These are phyloP conservation scores for Urocolius indicus DNA, from an alignment of 2,113 vertebrate genomes.

Conservation along the genomic window DNA sequence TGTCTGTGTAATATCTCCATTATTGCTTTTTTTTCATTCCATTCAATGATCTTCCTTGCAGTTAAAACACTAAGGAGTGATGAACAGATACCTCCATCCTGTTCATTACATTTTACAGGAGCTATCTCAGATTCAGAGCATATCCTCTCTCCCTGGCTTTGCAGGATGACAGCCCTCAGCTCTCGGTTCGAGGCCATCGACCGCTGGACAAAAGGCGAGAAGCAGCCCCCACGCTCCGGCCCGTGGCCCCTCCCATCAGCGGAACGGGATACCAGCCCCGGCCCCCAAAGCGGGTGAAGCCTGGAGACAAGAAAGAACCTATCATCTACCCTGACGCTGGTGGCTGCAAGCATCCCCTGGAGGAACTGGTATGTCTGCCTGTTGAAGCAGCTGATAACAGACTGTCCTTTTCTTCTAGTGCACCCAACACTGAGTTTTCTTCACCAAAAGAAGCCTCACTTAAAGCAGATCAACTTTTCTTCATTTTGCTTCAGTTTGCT, in stretches of 20 bases:
- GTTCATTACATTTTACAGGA: neutral
- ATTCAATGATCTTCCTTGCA: neutral
- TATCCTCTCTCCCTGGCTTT: neutral
- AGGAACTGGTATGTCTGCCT: conserved; percentile 75
- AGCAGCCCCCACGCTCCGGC: conserved; percentile 10
- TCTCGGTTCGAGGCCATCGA: conserved; percentile 77
- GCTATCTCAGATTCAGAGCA: neutral
- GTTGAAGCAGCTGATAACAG: neutral
- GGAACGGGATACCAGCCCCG: conserved; percentile 76
- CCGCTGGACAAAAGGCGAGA: conserved; percentile 56
- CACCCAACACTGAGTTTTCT: neutral
- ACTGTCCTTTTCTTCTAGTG: neutral
- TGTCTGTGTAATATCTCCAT: neutral
- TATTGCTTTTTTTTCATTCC: neutral
- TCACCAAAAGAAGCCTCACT: neutral
- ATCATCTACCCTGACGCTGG: conserved; percentile 75
- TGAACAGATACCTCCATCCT: fast-evolving
- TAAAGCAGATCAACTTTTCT: neutral
- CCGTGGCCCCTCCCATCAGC: conserved; percentile 74
- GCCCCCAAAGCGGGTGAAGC: neutral
- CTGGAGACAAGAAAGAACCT: neutral
- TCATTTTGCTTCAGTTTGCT: neutral
- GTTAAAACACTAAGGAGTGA: neutral
- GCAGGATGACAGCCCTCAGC: neutral
- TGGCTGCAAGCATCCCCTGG: conserved; percentile 82